phyloP scores from a whole-genome alignment of 2,113 vertebrate species.

The Labrus mixtus region DNA sequence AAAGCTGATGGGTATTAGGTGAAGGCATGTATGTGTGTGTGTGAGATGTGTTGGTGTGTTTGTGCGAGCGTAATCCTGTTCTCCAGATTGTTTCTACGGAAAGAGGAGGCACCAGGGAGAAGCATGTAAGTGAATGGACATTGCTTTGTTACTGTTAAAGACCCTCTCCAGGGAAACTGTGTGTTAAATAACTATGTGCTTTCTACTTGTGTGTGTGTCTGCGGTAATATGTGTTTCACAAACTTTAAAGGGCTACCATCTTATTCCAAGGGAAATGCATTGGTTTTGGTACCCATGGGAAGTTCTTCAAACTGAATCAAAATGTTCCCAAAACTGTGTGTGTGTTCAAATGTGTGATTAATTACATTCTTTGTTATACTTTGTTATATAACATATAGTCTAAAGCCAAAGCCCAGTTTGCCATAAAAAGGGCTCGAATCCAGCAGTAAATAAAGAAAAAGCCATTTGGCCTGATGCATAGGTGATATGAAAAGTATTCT shows the following conservation, averaged over 20 bases:
- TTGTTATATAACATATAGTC: constrained; percentile 2
- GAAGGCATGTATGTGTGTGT: constrained; percentile 51
- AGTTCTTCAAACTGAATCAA: constrained; percentile 48
- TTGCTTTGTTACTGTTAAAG: constrained; percentile 76
- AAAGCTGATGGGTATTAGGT: constrained; percentile 75
- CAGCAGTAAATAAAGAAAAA: neutral
- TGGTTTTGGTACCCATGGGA: constrained; percentile 47
- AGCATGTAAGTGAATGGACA: constrained; percentile 71
- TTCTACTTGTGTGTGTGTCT: constrained; percentile 8
- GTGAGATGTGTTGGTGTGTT: constrained; percentile 10
- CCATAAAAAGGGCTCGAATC: neutral
- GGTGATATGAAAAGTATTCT: too few species aligned
- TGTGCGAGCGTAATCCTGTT: constrained; percentile 51
- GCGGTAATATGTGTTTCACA: constrained; percentile 32
- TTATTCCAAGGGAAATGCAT: constrained; percentile 49
- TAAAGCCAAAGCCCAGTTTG: neutral
- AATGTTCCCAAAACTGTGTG: constrained; percentile 42
- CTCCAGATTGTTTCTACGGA: constrained; percentile 62
- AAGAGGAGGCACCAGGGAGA: constrained; percentile 52
- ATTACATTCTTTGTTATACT: constrained; percentile 20
- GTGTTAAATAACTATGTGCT: constrained; percentile 64
- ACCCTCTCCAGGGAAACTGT: constrained; percentile 67
- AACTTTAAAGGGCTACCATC: constrained; percentile 42
- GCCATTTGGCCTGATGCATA: too few species aligned
- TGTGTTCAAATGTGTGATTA: neutral